Base-by-base conservation (phyloP, 2,113 vertebrate genomes). In the Dasyurus viverrinus region DNA sequence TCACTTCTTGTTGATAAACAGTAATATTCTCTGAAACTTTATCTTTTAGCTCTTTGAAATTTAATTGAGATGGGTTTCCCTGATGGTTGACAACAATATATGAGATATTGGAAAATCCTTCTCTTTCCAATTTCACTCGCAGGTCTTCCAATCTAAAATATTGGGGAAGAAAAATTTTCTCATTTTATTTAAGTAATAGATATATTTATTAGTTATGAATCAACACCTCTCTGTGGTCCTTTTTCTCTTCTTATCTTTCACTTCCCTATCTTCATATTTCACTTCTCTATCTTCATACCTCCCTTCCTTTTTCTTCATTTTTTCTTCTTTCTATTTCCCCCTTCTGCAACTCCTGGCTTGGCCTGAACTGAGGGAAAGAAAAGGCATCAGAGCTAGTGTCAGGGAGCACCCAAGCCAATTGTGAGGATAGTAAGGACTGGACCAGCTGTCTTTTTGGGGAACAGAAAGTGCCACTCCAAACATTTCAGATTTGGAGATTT, bases 61-160 rank as follows among this genome's bases (percentile, higher is more conserved):
- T 98, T 47, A 89, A 96, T 92, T 60, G 99, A 53, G 99, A 99
- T 1, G 90, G 23, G 92, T 95, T 16, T 93, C 98, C 99, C 97
- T 99, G 99, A 97, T 99, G 99, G 98, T 99, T 99, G 91, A 99
- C 96, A 90, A 99, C 97, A 92, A 99, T 95, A 96, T 99, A 99
- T 0, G 98, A 98, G 94, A 99, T 98, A 93, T 99, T 99, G 93
- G 94, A 98, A 91, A 99, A 98, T 50, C 99, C 99, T 97, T 99
- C 98, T 92, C 95, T 96, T 95, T 99, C 98, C 93, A 99, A 93
- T 94, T 99, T 99, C 92, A 98, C 96, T 98, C 98, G 99, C 99
- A 99, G 99, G 96, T 98, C 97, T 46, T 99, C 99, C 98, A 99
- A 89, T 97, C 99, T 99, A 97, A 95, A 95, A 91, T 93, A 57